These are phyloP conservation scores for Mionectes olivaceus DNA, from an alignment of 2,797 vertebrate species.

Conservation along the genomic window DNA sequence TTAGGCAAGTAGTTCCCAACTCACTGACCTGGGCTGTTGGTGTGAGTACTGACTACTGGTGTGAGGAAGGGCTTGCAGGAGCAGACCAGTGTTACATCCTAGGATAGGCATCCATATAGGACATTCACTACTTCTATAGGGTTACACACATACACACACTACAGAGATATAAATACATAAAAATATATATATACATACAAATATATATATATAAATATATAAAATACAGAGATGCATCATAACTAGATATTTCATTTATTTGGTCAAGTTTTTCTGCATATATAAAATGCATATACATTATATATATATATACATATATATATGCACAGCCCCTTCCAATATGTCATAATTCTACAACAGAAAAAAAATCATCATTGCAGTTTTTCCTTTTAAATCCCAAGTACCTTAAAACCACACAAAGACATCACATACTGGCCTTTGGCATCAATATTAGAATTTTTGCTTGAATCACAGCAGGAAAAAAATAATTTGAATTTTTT, in stretches of 20 bases:
- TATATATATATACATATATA: neutral
- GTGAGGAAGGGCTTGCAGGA: slow-evolving; percentile 53
- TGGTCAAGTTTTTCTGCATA: neutral
- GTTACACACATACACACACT: neutral
- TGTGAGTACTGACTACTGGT: slow-evolving; percentile 3
- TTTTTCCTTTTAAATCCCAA: neutral
- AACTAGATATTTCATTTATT: neutral
- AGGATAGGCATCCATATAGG: neutral
- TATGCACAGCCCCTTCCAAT: slow-evolving; percentile 3
- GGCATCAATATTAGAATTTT: slow-evolving; percentile 36
- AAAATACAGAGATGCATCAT: slow-evolving; percentile 5
- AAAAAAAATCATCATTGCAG: neutral
- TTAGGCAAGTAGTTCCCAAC: slow-evolving; percentile 8
- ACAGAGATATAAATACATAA: neutral
- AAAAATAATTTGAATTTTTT: neutral
- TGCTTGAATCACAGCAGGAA: neutral
- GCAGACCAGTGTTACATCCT: slow-evolving; percentile 22
- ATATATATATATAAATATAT: neutral
- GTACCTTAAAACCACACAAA: slow-evolving; percentile 7
- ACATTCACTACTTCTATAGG: neutral
- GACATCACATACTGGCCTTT: slow-evolving; percentile 36
- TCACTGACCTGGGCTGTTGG: neutral
- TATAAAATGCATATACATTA: neutral
- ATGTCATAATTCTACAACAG: neutral
- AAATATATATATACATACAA: neutral